These are phyloP conservation scores for Catharus fuscescens DNA, from an alignment of 2,113 vertebrate genomes.

Conservation along the genomic window DNA sequence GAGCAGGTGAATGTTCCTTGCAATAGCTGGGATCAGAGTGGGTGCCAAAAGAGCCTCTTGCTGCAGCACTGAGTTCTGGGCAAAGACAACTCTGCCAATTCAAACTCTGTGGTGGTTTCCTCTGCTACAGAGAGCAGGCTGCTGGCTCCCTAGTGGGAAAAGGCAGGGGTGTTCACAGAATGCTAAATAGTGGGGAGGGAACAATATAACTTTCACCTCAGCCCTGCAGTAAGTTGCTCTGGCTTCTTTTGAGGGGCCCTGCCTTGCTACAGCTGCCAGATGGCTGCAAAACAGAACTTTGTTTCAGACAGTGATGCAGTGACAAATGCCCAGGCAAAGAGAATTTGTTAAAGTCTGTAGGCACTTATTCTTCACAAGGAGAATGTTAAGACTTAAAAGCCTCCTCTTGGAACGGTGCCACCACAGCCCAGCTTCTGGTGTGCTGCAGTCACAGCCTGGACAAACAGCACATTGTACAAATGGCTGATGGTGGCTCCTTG, in stretches of 20 bases:
- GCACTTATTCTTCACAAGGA: conserved; percentile 1
- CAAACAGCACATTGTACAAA: rapidly evolving
- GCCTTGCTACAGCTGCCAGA: neutral
- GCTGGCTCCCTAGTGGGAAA: neutral
- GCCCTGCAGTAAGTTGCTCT: conserved; percentile 34
- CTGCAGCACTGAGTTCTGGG: neutral
- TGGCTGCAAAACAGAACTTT: neutral
- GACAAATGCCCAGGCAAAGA: neutral
- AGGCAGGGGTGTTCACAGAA: conserved; percentile 14
- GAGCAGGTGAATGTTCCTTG: neutral
- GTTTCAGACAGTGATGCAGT: neutral
- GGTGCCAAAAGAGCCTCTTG: neutral
- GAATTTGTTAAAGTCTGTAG: neutral
- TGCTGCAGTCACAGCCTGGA: neutral
- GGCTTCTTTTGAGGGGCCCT: conserved; percentile 3
- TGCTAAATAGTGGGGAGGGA: neutral
- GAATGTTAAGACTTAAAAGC: neutral
- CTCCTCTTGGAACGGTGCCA: neutral
- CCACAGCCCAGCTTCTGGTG: neutral
- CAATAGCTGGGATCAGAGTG: neutral
- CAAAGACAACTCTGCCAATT: neutral
- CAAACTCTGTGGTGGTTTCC: neutral
- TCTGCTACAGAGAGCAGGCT: neutral
- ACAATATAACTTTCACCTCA: conserved; percentile 3
- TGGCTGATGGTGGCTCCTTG: neutral